Percentiles rank a stretch among this genome's conserved stretches.
phyloP scores from a whole-genome alignment of 2,888 invertebrate species.

The Patella pellucida region DNA sequence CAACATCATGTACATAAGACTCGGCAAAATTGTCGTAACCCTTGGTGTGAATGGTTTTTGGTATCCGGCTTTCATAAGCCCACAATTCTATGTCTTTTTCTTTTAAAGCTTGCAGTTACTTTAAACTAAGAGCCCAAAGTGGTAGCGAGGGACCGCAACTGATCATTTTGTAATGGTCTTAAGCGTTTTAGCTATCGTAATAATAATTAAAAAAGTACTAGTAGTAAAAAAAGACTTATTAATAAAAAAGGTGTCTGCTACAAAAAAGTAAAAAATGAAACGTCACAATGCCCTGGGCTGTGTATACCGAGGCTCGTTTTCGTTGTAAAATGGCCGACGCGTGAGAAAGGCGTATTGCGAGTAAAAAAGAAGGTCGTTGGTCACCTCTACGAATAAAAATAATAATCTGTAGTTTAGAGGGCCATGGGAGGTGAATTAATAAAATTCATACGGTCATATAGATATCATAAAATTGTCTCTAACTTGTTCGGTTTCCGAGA shows the following conservation, averaged over 20 bases:
- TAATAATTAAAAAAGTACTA: neutral
- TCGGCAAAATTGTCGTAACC: neutral
- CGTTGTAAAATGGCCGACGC: neutral
- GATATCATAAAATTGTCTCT: too few relatives aligned
- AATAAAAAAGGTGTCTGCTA: neutral
- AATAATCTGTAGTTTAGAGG: too few relatives aligned
- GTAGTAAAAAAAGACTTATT: neutral
- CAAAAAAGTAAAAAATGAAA: neutral
- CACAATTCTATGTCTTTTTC: neutral
- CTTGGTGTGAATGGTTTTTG: neutral
- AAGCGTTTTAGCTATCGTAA: neutral
- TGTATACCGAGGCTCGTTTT: neutral
- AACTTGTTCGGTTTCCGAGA: too few relatives aligned
- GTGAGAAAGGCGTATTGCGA: neutral
- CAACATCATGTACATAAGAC: neutral
- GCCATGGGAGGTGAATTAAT: too few relatives aligned
- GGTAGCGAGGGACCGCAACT: neutral
- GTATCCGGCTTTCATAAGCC: neutral
- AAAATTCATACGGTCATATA: too few relatives aligned
- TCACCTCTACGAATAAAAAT: too few relatives aligned
- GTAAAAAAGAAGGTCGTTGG: too few relatives aligned
- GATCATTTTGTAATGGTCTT: neutral
- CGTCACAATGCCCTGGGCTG: neutral
- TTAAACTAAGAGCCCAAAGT: neutral
- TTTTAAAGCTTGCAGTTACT: neutral